Percentiles rank a stretch among this genome's conserved stretches.
Conservation (phyloP, 2,797 vertebrate species). For the Oreonectes daqikongensis region DNA sequence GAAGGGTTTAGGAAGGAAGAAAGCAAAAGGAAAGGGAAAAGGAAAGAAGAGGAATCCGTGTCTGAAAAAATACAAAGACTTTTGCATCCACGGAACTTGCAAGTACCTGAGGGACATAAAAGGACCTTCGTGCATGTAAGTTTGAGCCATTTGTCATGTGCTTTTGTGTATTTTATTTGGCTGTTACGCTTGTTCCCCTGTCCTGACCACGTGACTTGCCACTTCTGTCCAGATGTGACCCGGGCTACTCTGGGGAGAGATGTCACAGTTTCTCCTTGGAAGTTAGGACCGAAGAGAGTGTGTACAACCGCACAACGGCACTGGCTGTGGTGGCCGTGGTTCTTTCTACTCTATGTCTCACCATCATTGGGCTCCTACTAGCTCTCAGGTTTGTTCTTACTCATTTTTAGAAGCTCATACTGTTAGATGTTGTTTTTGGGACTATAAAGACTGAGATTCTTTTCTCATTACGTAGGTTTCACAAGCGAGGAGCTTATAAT, state of each 20-base stretch:
- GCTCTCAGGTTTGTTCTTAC: conserved; percentile 84
- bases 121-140: conserved; percentile 89
- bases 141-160: neutral
- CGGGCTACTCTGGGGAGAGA: conserved; percentile 86
- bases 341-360: conserved; percentile 90
- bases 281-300: conserved; percentile 69
- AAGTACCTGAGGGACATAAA: conserved; percentile 82
- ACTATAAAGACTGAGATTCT: neutral
- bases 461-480: conserved; percentile 80
- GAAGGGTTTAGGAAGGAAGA: conserved; percentile 73
- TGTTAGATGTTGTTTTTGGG: neutral
- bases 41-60: conserved; percentile 96
- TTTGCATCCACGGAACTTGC: conserved; percentile 94
- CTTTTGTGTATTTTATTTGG: neutral
- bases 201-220: neutral
- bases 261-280: conserved; percentile 85
- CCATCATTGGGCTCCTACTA: conserved; percentile 89
- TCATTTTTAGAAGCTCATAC: neutral
- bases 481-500: conserved; percentile 92
- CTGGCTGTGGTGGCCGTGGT: conserved; percentile 91
- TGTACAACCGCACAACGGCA: conserved; percentile 88
- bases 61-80: conserved; percentile 90
- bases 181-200: neutral
- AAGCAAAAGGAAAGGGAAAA: conserved; percentile 84
- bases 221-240: conserved; percentile 79